Base-by-base conservation (phyloP, 2,888 invertebrate species). In the Tyria jacobaeae region DNA sequence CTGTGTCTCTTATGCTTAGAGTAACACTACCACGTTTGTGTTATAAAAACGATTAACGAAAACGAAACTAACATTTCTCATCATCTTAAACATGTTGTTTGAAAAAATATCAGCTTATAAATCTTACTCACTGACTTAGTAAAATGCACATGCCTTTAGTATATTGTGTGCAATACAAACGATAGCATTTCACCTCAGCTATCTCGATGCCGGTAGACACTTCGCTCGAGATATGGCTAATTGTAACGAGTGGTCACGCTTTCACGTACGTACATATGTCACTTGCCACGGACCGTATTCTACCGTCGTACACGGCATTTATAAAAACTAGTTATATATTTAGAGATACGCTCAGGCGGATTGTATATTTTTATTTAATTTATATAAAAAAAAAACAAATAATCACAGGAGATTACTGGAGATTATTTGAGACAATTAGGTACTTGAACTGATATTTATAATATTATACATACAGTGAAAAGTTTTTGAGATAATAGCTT, bases 231-330 rank as follows among this genome's bases (percentile, higher is more conserved):
- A 77, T 76, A 75, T 62, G 66, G 68, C 76, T 86, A 86, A 83
- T 85, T 85, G 83, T 84, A 75, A 70, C 66, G 55, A 61, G 68
- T 70, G 79, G 86, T 86, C 84, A 88, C 86, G 88, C 88, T 88
- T 86, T 87, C 87, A 59, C 79, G 73, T 73, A 41, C 44, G 44
- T 47, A 41, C 44, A 35, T 47, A 35, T 72, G 74, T 73, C 77
- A 76, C 66, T 63, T 58, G 66, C 58, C 35, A 54, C 41, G 34
- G 51, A 57, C 56, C 48, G 37, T 31, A 48, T n/a, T 53, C 25
- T 34, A 62, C 31, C 35, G 24, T 51, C 39, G 37, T 39, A 50
- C 39, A 49, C 31, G 31, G 17, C 14, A 51, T 50, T 31, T 15
- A 39, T 21, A 34, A 56, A 58, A 41, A 39, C 21, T 24, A 12